These are phyloP conservation scores for Vulpes vulpes DNA, from an alignment of 2,113 vertebrate genomes.

Conservation along the genomic window DNA sequence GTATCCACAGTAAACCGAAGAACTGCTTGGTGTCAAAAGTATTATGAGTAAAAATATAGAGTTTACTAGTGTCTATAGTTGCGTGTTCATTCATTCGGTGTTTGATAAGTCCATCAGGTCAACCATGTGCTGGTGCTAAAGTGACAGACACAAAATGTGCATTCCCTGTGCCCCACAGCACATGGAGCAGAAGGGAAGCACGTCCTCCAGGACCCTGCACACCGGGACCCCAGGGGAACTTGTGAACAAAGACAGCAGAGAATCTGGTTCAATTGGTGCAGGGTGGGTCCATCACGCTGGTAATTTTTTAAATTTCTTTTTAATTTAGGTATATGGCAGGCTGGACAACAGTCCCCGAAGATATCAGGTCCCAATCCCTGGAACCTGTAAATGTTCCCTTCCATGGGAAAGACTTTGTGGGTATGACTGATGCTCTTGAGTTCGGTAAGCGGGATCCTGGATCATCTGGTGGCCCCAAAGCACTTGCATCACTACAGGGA, in stretches of 20 bases:
- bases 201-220: rapidly evolving
- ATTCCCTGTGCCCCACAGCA: background rate
- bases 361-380: background rate
- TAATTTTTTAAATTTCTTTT: background rate
- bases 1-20: background rate
- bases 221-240: background rate
- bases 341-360: background rate
- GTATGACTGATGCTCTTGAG: background rate
- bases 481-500: background rate
- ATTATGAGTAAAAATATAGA: background rate
- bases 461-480: too few relatives aligned
- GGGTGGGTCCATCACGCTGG: background rate
- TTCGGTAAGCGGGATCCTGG: background rate
- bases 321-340: background rate
- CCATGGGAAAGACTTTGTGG: background rate
- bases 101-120: background rate
- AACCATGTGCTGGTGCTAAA: background rate
- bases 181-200: background rate
- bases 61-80: background rate
- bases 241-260: background rate
- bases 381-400: background rate
- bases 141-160: background rate
- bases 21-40: too few relatives aligned
- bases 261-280: background rate
- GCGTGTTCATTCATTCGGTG: background rate